Percentiles rank a stretch among this genome's conserved stretches.
phyloP scores from a whole-genome alignment of 1,140 invertebrate species.

The Drosophila triauraria region DNA sequence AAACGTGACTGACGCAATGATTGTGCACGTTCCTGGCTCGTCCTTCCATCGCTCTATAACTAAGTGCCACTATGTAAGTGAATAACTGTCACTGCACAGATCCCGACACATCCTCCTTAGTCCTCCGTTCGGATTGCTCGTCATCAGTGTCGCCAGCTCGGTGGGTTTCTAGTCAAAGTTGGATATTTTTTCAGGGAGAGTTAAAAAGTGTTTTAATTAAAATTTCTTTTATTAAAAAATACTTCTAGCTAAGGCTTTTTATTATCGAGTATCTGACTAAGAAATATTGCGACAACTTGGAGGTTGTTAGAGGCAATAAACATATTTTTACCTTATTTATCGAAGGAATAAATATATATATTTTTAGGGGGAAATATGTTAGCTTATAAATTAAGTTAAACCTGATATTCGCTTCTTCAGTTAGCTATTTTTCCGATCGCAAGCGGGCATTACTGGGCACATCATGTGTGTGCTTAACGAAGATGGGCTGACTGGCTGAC shows the following conservation, averaged over 20 bases:
- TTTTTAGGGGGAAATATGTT: neutral
- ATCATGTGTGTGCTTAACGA: slow-evolving; percentile 20
- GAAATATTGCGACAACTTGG: too few species aligned
- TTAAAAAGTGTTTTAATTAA: neutral
- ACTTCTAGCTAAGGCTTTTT: neutral
- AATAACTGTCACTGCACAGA: slow-evolving; percentile 69
- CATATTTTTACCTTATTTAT: neutral
- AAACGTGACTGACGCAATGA: slow-evolving; percentile 82
- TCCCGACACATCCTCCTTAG: slow-evolving; percentile 42
- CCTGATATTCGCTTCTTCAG: too few species aligned
- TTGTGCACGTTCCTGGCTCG: slow-evolving; percentile 66
- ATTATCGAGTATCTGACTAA: too few species aligned
- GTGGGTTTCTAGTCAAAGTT: neutral
- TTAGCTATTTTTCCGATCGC: neutral
- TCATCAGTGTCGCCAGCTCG: slow-evolving; percentile 4
- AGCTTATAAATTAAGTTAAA: neutral
- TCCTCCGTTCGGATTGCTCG: slow-evolving; percentile 14
- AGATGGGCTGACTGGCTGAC: slow-evolving; percentile 15
- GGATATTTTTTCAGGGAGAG: neutral
- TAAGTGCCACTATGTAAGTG: slow-evolving; percentile 81
- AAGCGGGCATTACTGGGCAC: slow-evolving; percentile 5
- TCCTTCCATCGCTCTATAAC: slow-evolving; percentile 60
- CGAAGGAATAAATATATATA: too few species aligned
- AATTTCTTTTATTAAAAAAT: neutral
- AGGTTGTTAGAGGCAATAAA: too few species aligned